A percentile compares a stretch with the other conserved stretches of the same genome.
Conservation (phyloP, 2,113 vertebrate genomes). For the Cricetomys ansorgei region DNA sequence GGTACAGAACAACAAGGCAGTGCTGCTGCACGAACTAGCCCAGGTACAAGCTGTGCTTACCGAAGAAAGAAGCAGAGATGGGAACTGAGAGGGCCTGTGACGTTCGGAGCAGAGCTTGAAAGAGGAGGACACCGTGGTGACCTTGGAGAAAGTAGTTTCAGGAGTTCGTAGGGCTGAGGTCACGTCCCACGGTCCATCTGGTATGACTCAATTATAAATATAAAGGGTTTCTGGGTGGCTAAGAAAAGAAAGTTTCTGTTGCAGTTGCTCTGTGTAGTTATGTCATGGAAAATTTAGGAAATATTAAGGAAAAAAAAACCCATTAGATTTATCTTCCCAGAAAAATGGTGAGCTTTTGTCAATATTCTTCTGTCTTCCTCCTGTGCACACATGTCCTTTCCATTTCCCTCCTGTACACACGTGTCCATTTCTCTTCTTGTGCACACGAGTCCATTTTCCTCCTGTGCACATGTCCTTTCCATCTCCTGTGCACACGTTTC, state of each 20-base stretch:
- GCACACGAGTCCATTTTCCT: background rate
- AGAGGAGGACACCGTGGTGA: background rate
- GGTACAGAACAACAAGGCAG: fast-evolving
- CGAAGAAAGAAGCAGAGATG: no score
- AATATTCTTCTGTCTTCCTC: background rate
- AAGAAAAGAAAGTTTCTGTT: background rate
- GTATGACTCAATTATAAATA: background rate
- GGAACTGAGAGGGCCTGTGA: background rate
- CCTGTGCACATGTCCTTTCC: background rate
- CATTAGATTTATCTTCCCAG: background rate
- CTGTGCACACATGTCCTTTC: background rate
- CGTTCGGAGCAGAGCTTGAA: background rate
- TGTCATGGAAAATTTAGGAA: background rate
- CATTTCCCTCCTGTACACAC: background rate
- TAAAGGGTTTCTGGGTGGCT: background rate
- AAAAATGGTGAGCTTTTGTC: background rate
- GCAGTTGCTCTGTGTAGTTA: background rate
- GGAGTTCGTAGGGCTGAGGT: background rate
- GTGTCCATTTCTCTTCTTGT: background rate
- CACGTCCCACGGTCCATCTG: background rate
- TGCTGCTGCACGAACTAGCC: background rate
- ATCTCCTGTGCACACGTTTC: background rate
- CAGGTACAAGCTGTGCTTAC: background rate
- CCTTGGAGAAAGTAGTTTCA: background rate
- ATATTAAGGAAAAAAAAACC: background rate